Percentiles rank a stretch among this genome's conserved stretches.
phyloP scores from a whole-genome alignment of 2,113 vertebrate species.

The Corvus cornix region DNA sequence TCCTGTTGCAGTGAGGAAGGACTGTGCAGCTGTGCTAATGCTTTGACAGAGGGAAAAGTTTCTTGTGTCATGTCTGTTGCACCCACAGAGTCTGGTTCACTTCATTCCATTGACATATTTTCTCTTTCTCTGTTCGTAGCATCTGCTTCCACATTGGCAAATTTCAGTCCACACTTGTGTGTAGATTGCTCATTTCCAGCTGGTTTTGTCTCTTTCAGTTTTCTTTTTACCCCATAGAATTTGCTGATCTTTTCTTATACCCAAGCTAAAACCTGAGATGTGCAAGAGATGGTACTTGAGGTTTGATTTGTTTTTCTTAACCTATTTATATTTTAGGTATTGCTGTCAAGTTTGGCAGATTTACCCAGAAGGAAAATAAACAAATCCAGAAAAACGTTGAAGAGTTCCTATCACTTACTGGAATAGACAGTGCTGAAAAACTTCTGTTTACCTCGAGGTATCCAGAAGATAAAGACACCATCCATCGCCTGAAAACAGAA shows the following conservation, averaged over 20 bases:
- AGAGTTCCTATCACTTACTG: constrained; percentile 64
- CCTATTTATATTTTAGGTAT: constrained; percentile 51
- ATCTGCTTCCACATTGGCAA: background rate
- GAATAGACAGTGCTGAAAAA: constrained; percentile 73
- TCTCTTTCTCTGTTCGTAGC: background rate
- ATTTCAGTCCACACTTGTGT: background rate
- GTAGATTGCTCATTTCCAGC: background rate
- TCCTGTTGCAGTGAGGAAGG: background rate
- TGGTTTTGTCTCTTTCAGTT: background rate
- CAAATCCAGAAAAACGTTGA: constrained; percentile 69
- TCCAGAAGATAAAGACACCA: constrained; percentile 50
- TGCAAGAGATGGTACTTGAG: background rate
- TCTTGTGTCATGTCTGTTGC: background rate
- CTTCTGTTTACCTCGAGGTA: constrained; percentile 69
- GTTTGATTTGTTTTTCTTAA: background rate
- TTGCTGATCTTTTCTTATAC: background rate
- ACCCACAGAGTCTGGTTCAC: background rate
- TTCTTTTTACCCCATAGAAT: background rate
- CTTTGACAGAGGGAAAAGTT: background rate
- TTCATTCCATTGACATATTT: background rate
- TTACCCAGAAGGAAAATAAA: constrained; percentile 73
- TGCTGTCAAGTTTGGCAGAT: constrained; percentile 72
- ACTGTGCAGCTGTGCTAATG: background rate
- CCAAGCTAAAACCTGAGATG: background rate
- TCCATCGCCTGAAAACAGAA: constrained; percentile 58